Evolutionary conservation across 2,113 vertebrate genomes (phyloP).

Genomic region (Alaudala cheleensis): DNA sequence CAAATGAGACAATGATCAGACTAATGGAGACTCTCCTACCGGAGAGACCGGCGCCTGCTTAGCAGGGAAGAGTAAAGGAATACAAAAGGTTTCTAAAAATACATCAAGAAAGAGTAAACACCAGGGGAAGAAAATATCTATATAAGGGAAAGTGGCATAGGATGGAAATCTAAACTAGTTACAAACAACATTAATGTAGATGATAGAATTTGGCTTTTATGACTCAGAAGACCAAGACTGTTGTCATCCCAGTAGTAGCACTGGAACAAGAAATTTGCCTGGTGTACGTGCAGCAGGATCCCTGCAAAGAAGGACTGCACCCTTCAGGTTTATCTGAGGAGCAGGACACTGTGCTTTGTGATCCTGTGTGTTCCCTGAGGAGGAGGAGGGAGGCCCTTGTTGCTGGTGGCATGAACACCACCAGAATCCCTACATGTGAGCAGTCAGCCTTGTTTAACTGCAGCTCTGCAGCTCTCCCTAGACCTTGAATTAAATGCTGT

Average conservation of each 20-base stretch:
- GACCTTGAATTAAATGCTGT: not conserved
- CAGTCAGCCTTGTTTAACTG: not conserved
- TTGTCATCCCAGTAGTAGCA: not conserved
- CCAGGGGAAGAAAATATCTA: not conserved
- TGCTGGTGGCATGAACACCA: not conserved
- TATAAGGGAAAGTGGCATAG: not conserved
- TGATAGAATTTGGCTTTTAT: not conserved
- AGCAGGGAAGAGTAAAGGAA: not conserved
- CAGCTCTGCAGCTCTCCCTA: not conserved
- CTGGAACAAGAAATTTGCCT: not conserved
- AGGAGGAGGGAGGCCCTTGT: not conserved
- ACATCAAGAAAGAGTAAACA: slow-evolving; percentile 1
- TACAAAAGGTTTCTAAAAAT: slow-evolving; percentile 24
- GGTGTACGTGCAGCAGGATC: not conserved
- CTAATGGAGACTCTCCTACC: not conserved
- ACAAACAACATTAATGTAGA: not conserved
- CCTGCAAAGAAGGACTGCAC: not conserved
- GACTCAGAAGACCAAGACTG: not conserved
- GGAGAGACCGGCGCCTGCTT: not conserved
- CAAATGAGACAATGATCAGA: not conserved
- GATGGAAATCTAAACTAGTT: not conserved
- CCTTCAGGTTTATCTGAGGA: not conserved
- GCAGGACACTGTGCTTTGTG: not conserved
- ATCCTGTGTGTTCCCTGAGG: not conserved
- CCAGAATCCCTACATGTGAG: no score